A percentile compares a stretch with the other conserved stretches of the same genome.
Evolutionary conservation across 2,888 invertebrate genomes (phyloP).

Genomic region (Teinopalpus imperialis): DNA sequence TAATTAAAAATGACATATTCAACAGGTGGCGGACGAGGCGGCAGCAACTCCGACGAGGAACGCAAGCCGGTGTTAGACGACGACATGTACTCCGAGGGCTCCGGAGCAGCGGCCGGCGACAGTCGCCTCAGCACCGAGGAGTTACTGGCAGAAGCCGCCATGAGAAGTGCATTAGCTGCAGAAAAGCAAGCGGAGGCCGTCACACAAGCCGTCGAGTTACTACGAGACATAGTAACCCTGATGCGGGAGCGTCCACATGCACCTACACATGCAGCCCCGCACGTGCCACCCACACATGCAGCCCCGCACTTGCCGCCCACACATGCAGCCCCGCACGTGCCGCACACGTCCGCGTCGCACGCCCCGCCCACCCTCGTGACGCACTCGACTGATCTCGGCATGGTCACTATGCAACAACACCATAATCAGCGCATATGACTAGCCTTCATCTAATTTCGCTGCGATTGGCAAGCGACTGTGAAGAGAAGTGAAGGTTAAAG

Average conservation of each 20-base stretch:
- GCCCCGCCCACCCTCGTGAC: constrained; percentile 44
- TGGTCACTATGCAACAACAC: constrained; percentile 33
- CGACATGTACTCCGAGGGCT: constrained; percentile 64
- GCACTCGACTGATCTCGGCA: constrained; percentile 24
- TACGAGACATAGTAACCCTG: constrained; percentile 70
- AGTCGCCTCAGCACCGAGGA: constrained; percentile 59
- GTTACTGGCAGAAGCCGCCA: constrained; percentile 71
- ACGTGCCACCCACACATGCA: constrained; percentile 18
- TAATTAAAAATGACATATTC: background rate
- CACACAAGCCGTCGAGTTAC: constrained; percentile 49
- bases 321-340: constrained; percentile 21
- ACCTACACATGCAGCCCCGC: constrained; percentile 33
- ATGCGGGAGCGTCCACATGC: constrained; percentile 83
- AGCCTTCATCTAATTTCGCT: background rate
- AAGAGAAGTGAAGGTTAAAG: too few relatives aligned
- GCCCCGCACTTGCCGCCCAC: constrained; percentile 44
- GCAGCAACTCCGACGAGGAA: constrained; percentile 58
- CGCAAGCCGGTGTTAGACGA: constrained; percentile 59
- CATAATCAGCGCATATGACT: constrained; percentile 36
- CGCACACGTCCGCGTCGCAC: constrained; percentile 33
- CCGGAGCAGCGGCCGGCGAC: constrained; percentile 35
- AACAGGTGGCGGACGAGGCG: constrained; percentile 32
- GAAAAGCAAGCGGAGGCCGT: constrained; percentile 73
- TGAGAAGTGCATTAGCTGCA: constrained; percentile 70
- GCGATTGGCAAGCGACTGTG: background rate